Base-by-base conservation (phyloP, 1,140 invertebrate genomes). In the Lepidurus packardi region DNA sequence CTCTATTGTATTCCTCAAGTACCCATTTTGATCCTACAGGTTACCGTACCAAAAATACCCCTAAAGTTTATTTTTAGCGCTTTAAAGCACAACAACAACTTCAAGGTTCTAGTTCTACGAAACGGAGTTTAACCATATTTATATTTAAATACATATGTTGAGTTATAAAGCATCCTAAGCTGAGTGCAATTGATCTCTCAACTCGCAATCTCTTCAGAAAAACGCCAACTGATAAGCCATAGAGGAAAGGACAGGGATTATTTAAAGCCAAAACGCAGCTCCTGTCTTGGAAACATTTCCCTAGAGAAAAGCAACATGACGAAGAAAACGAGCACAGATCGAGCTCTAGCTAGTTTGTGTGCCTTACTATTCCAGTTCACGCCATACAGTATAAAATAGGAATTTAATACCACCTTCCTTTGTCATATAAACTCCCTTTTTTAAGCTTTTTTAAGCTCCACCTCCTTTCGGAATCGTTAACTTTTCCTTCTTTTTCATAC, bases 211-310 rank as follows among this genome's bases (percentile, higher is more conserved):
- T 65, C 53, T 65, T 65, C 21, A 7, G 8, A 21, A 16, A 65
- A 13, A 65, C 5, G 7, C 6, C 1, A 65, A 21, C 13, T 9
- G 21, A 16, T 65, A 65, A 65, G 13, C 53, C 9, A 34, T 65
- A 16, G 7, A 65, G 53, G 8, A 65, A 65, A 65, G 21, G 4
- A 13, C 21, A 21, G 9, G 13, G 13, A 65, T 65, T 65, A 16
- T 8, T 65, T 21, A 65, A 65, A 65, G 9, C 53, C 9, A 65
- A 65, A 65, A 65, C 16, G 21, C 34, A 34, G 3, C 34, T 9
- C 53, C 16, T 65, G 16, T 65, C 53, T 65, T 65, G 53, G 6
- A 65, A 65, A 65, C 53, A 65, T 65, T 65, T 65, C 53, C 53
- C 53, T 65, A 13, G 53, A 16, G 53, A 65, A 65, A 65, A 65